A percentile compares a stretch with the other conserved stretches of the same genome.
Conservation (phyloP, 2,113 vertebrate genomes). For the Cettia cetti region DNA sequence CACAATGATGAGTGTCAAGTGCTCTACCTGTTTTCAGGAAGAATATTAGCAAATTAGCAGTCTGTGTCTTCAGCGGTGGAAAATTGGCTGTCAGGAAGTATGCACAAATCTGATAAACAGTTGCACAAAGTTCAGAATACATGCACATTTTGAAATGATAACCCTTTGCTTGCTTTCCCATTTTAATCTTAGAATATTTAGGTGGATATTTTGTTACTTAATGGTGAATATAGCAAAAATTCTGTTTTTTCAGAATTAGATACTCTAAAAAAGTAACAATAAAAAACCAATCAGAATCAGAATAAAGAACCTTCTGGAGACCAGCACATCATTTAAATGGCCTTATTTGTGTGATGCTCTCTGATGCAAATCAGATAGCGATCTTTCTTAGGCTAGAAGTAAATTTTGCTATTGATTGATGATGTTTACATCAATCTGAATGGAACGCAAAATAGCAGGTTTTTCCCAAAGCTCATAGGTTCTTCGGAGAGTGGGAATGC, state of each 20-base stretch:
- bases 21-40: background rate
- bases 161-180: background rate
- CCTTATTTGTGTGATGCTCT: background rate
- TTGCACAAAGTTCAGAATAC: background rate
- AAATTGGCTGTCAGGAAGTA: background rate
- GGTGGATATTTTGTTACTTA: background rate
- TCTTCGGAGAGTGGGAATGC: fast-evolving
- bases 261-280: background rate
- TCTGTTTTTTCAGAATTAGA: background rate
- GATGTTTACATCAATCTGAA: background rate
- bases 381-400: background rate
- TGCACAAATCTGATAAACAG: background rate
- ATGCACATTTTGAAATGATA: background rate
- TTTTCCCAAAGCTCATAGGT: background rate
- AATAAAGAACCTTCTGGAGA: background rate
- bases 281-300: background rate
- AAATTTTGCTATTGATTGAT: background rate
- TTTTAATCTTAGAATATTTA: background rate
- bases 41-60: background rate
- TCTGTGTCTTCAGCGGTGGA: background rate
- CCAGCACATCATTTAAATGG: background rate
- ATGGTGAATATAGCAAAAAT: background rate
- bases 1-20: background rate
- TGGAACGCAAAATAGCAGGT: background rate
- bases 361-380: background rate